These are phyloP conservation scores for Moxostoma hubbsi DNA, from an alignment of 2,797 vertebrate genomes.

Conservation along the genomic window DNA sequence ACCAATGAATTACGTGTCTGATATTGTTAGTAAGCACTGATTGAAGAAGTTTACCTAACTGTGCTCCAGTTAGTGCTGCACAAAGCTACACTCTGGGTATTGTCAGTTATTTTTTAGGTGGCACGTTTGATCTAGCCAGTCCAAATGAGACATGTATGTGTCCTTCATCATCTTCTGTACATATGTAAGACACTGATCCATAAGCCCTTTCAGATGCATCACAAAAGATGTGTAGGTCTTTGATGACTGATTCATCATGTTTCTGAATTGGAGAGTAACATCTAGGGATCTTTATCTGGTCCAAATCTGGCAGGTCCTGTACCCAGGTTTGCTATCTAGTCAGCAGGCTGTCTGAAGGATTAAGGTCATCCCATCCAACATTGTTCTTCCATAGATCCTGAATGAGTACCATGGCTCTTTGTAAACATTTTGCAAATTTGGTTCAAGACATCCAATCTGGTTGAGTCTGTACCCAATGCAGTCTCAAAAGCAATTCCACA, in stretches of 20 bases:
- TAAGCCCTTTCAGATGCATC: not conserved
- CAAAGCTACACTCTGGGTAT: slow-evolving; percentile 23
- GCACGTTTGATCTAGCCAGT: not conserved
- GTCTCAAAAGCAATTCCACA: not conserved
- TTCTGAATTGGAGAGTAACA: not conserved
- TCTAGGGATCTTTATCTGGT: not conserved
- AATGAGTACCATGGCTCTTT: too few relatives aligned
- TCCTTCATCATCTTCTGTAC: not conserved
- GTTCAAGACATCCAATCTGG: not conserved
- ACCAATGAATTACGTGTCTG: not conserved
- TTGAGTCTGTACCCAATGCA: not conserved
- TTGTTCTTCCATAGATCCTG: too few relatives aligned
- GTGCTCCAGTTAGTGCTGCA: slow-evolving; percentile 17
- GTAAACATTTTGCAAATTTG: too few relatives aligned
- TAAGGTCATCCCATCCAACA: too few relatives aligned
- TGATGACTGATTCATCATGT: too few relatives aligned
- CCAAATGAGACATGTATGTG: not conserved
- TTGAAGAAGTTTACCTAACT: slow-evolving; percentile 9
- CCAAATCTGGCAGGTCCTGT: not conserved
- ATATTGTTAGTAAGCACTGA: slow-evolving; percentile 20
- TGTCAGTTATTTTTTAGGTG: not conserved
- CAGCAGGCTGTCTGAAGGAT: not conserved
- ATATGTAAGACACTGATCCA: slow-evolving; percentile 2
- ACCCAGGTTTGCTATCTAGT: not conserved
- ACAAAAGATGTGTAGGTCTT: too few relatives aligned